Percentiles rank a stretch among this genome's conserved stretches.
Conservation (phyloP, 1,140 invertebrate species). For the Cyphomyrmex costatus region DNA sequence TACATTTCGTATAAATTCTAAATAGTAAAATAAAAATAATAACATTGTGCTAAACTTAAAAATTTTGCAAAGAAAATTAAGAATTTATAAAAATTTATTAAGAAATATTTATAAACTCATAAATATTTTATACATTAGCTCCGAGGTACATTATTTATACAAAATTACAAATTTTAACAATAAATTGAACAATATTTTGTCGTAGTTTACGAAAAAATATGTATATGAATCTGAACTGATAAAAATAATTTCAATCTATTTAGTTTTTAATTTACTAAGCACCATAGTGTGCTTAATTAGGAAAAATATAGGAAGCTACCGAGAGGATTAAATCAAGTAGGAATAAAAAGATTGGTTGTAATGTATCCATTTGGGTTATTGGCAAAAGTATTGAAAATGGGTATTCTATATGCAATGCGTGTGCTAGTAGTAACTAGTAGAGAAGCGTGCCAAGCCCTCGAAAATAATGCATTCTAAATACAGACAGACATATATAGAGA, state of each 20-base stretch:
- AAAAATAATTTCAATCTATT: background rate
- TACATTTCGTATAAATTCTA: background rate
- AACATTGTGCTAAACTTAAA: background rate
- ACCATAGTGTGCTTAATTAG: background rate
- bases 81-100: background rate
- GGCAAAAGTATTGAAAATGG: constrained; percentile 22
- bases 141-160: background rate
- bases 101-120: background rate
- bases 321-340: background rate
- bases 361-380: constrained; percentile 14
- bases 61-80: background rate
- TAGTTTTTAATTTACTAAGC: background rate
- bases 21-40: background rate
- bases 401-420: constrained; percentile 9
- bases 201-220: background rate
- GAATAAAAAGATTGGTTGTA: constrained; percentile 3
- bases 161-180: background rate
- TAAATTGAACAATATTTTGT: background rate
- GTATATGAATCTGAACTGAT: background rate
- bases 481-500: no score
- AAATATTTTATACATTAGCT: background rate
- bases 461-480: constrained; percentile 21
- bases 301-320: background rate
- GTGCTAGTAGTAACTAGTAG: background rate
- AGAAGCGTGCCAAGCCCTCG: constrained; percentile 2